Conservation (phyloP, 2,797 vertebrate genomes). For the Spinus olivaceus region DNA sequence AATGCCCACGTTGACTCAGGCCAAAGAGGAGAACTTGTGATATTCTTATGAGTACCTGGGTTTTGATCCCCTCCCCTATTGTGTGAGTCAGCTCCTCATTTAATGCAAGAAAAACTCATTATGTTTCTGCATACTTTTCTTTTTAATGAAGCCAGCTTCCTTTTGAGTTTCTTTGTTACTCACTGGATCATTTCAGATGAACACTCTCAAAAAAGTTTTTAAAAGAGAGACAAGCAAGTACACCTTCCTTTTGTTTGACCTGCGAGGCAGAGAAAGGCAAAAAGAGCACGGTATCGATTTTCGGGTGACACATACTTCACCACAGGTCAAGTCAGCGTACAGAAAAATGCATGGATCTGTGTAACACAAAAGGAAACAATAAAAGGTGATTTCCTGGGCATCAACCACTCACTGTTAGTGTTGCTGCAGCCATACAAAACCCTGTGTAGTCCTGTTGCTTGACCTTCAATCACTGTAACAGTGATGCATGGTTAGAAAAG, state of each 20-base stretch:
- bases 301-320: background rate
- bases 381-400: slow-evolving; percentile 45
- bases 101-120: background rate
- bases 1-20: background rate
- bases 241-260: background rate
- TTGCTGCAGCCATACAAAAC: background rate
- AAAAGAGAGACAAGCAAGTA: background rate
- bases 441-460: background rate
- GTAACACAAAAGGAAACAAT: slow-evolving; percentile 33
- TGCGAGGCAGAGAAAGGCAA: background rate
- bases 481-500: background rate
- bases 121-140: background rate
- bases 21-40: background rate
- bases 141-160: background rate
- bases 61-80: background rate
- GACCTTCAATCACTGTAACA: slow-evolving; percentile 29
- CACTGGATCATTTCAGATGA: background rate
- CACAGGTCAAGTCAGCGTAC: background rate
- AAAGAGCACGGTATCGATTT: slow-evolving; percentile 8
- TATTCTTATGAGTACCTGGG: background rate
- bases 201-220: fast-evolving
- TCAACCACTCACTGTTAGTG: background rate
- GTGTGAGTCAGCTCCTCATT: background rate
- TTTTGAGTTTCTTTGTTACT: background rate
- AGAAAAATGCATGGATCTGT: slow-evolving; percentile 17